Base-by-base conservation (phyloP, 2,888 invertebrate genomes). In the Conchocele bisecta region DNA sequence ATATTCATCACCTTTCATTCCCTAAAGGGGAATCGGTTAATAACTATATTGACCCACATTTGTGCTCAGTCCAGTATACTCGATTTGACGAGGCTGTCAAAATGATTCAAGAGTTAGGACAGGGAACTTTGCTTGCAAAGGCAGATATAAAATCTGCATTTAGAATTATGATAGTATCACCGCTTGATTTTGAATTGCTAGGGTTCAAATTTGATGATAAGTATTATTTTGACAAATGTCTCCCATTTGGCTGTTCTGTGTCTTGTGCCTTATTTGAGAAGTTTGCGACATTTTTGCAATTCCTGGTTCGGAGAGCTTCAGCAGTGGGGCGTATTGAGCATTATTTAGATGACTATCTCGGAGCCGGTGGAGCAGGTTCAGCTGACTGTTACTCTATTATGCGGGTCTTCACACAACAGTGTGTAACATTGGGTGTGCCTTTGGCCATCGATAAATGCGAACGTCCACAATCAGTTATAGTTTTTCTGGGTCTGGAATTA, bases 61-160 rank as follows among this genome's bases (percentile, higher is more conserved):
- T 68, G 11, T 7, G 51, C 13, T 53, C 33, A 15, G 68, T 73
- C 22, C 13, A 15, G 4, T 73, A 73, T 48, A 31, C 48, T 7
- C 44, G 58, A 11, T 56, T 67, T 53, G 63, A 72, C 15, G 54
- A 67, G 51, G 67, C 67, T 11, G 31, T 67, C 0, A 20, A 24
- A 2, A n/a, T 31, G 15, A 9, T 67, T 22, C 24, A 50, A 0
- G 9, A 17, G 15, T 13, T 70, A 20, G 65, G 56, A 1, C 56
- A 6, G n/a, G 53, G 46, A 1, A 4, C 51, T 29, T 28, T 66
- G 0, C 37, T 65, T 24, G 35, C 50, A 6, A 71, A 71, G 33
- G 61, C 61, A 1, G 71, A 71, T 37, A 66, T 60, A 4, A 51
- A 42, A 7, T 56, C 54, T 5, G 72, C 72, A 3, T 73, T 67